Evolutionary conservation across 2,888 invertebrate species (phyloP).

Genomic region (Chaetogeoica ovagalla): DNA sequence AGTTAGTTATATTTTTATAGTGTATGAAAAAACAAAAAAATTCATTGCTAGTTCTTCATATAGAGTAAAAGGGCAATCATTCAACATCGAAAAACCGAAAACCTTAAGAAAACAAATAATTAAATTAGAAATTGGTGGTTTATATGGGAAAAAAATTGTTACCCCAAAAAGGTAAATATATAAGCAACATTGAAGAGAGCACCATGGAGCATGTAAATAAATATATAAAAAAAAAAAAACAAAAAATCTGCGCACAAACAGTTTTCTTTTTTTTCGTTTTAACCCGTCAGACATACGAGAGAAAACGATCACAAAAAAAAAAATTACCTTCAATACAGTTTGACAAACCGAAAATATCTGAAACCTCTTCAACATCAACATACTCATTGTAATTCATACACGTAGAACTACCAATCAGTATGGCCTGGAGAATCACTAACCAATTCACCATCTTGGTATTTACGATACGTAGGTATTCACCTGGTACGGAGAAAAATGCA

Average conservation of each 20-base stretch:
- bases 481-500: constrained; percentile 21
- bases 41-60: neutral
- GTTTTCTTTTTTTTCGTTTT: neutral
- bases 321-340: constrained; percentile 61
- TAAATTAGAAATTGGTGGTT: neutral
- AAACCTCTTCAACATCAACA: constrained; percentile 58
- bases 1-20: neutral
- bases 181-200: neutral
- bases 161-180: neutral
- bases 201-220: neutral
- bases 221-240: neutral
- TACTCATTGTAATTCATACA: constrained; percentile 51
- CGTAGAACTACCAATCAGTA: constrained; percentile 25
- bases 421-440: constrained; percentile 21
- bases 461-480: neutral
- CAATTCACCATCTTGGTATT: constrained; percentile 15
- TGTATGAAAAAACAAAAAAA: neutral
- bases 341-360: constrained; percentile 59
- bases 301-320: constrained; percentile 22
- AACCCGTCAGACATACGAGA: constrained; percentile 6
- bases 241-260: neutral
- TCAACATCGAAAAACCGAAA: neutral
- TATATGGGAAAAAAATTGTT: neutral
- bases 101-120: neutral
- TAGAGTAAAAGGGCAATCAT: neutral